Percentiles rank a stretch among this genome's conserved stretches.
phyloP scores from a whole-genome alignment of 2,888 invertebrate genomes.

The Chromoteleia sp. region DNA sequence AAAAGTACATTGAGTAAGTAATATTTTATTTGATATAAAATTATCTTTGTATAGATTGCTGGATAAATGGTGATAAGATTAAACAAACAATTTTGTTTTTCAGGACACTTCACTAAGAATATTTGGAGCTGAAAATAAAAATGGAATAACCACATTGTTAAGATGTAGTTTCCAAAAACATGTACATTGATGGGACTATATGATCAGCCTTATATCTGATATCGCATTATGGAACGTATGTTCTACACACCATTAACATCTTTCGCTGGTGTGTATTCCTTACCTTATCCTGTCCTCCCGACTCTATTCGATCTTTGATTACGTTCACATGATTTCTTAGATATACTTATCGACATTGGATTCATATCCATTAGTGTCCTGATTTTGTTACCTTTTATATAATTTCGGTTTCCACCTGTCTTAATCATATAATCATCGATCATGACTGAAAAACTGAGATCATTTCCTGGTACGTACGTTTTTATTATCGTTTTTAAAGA shows the following conservation, averaged over 20 bases:
- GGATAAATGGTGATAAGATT: no score
- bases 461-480: constrained; percentile 76
- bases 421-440: constrained; percentile 57
- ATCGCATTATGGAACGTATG: constrained; percentile 65
- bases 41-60: no score
- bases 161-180: constrained; percentile 48
- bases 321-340: neutral
- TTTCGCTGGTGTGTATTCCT: constrained; percentile 75
- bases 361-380: constrained; percentile 25
- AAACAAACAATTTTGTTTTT: neutral
- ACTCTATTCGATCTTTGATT: neutral
- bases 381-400: constrained; percentile 54
- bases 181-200: constrained; percentile 36
- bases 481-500: no score
- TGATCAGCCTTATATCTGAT: constrained; percentile 51
- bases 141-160: constrained; percentile 24
- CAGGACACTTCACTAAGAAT: constrained; percentile 15
- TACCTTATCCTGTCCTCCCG: neutral
- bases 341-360: constrained; percentile 21
- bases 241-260: constrained; percentile 80
- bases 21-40: no score
- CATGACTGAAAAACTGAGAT: constrained; percentile 72
- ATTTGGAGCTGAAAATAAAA: constrained; percentile 57
- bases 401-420: constrained; percentile 62
- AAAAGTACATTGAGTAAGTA: no score